Percentiles rank a stretch among this genome's conserved stretches.
These are phyloP conservation scores for Marmota flaviventris DNA, from an alignment of 2,113 vertebrate species.

Conservation along the genomic window DNA sequence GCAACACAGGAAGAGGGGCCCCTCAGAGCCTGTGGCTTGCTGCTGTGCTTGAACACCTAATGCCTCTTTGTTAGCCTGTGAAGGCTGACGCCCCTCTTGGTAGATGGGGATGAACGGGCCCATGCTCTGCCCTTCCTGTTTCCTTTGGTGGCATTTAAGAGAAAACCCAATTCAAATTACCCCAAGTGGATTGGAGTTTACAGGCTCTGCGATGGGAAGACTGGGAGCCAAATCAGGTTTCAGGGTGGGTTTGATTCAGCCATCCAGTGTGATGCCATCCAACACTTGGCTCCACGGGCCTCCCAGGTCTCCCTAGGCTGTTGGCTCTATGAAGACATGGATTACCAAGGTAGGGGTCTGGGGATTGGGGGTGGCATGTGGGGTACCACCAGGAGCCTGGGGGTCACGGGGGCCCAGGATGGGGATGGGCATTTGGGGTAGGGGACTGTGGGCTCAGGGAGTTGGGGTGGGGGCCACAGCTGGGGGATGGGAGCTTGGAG, in stretches of 20 bases:
- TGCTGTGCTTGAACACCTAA: too few species aligned
- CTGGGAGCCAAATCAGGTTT: neutral
- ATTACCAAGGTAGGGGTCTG: too few species aligned
- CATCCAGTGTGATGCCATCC: rapidly evolving
- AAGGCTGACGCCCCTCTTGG: neutral
- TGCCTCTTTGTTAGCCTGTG: neutral
- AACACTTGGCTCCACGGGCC: neutral
- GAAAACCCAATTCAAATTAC: neutral
- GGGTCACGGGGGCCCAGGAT: too few species aligned
- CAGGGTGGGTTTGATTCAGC: neutral
- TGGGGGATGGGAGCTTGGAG: too few species aligned
- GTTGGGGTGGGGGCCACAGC: neutral
- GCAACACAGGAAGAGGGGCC: too few species aligned
- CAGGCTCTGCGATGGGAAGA: neutral
- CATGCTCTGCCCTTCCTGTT: neutral
- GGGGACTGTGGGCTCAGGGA: neutral
- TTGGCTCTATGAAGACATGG: too few species aligned
- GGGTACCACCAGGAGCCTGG: neutral
- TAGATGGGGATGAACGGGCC: too few species aligned
- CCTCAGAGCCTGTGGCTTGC: neutral
- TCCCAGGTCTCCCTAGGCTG: too few species aligned
- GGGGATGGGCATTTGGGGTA: too few species aligned
- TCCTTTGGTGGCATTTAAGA: neutral
- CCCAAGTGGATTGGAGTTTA: neutral
- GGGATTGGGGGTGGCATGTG: neutral